These are phyloP conservation scores for rabbit (Oryctolagus cuniculus) DNA, from an alignment of 2,113 vertebrate genomes.

Conservation along the genomic window DNA sequence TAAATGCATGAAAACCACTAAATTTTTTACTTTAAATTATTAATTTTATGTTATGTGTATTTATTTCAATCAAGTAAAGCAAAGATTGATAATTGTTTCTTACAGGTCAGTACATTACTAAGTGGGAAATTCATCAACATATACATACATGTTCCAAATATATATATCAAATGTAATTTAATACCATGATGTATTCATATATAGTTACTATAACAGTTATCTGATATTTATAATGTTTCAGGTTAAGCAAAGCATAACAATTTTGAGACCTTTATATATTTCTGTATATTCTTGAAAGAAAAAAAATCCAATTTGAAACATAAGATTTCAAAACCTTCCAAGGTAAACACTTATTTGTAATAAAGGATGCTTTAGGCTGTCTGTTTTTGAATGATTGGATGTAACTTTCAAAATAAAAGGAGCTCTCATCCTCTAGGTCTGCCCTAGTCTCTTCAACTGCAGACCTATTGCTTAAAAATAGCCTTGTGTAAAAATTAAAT, in stretches of 20 bases:
- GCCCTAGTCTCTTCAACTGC: neutral
- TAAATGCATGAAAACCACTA: neutral
- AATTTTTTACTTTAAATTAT: neutral
- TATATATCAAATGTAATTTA: neutral
- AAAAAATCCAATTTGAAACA: neutral
- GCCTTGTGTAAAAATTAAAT: neutral
- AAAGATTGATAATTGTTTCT: neutral
- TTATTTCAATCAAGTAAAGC: neutral
- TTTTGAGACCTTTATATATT: neutral
- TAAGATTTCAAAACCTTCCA: neutral
- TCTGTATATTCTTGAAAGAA: neutral
- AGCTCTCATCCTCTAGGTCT: neutral
- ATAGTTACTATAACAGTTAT: slow-evolving; percentile 53
- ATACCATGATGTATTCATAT: neutral
- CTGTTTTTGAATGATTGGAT: neutral
- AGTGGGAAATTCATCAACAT: neutral
- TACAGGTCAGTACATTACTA: neutral
- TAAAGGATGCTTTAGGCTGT: neutral
- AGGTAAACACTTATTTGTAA: neutral
- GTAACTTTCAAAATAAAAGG: slow-evolving; percentile 12
- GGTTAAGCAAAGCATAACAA: neutral
- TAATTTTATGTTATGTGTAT: neutral
- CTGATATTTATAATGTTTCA: neutral
- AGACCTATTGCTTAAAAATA: neutral
- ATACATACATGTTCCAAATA: neutral